Evolutionary conservation across 2,888 invertebrate species (phyloP), one percentile per base, ranked within the genome.

Genomic region (Ceriagrion tenellum): DNA sequence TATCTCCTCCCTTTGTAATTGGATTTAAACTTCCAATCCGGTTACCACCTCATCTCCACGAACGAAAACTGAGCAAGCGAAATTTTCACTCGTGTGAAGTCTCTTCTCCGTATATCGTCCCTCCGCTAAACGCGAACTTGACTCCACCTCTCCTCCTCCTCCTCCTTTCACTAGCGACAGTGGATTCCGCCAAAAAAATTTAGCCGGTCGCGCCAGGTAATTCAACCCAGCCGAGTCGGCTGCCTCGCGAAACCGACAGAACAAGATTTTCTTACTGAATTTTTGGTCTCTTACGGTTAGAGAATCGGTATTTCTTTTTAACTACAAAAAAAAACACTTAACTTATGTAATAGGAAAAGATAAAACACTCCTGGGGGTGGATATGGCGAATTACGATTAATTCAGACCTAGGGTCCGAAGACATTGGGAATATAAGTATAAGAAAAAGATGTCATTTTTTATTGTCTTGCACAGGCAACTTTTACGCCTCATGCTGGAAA

Each of bases 21-120:
- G 81, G 81, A 81, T 81, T 81, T 35, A 35, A 81, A 35, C 81
- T 16, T 81, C 13, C 81, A 81, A 81, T 81, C 81, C 81, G 81
- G 30, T 81, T 81, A 81, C 81, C 35, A 35, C 35, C 18, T 13
- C 81, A 35, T 35, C 35, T 10, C 69, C 69, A 26, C 69, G 26
- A 69, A n/a, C 69, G n/a, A 69, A 69, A 69, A 69, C 69, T 18
- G 35, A 81, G 35, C 81, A 13, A 81, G 81, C 81, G 35, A 13
- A 81, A 81, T 81, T 30, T 16, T 35, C 16, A 16, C 81, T 35
- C 35, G 12, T 81, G 59, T 16, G 47, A n/a, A 6, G 69, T 69
- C 69, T 69, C 81, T 81, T 81, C 18, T 3, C 6, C 18, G 20
- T 16, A 12, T 59, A 26, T 35, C 30, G 16, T 18, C 35, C 35